Percentiles rank a stretch among this genome's conserved stretches.
Conservation (phyloP, 2,888 invertebrate species). For the Drosophila robusta region DNA sequence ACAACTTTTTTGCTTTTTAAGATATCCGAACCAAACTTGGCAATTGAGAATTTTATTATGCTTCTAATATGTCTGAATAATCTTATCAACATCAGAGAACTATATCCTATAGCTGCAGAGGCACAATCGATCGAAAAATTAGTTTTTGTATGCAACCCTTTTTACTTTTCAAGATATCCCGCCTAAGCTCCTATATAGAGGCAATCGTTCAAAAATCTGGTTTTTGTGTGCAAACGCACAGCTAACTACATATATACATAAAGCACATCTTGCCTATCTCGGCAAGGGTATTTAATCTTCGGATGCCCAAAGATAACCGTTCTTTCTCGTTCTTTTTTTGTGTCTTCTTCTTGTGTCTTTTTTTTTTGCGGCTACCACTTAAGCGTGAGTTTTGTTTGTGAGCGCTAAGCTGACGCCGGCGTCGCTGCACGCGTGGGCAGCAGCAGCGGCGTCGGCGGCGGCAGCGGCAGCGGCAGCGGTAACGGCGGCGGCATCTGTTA, state of each 20-base stretch:
- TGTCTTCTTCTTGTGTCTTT: slow-evolving; percentile 3
- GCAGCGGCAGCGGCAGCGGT: slow-evolving; percentile 1
- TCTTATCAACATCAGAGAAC: too few relatives aligned
- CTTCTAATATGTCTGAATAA: not conserved
- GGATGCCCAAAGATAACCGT: not conserved
- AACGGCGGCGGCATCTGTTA: slow-evolving; percentile 32
- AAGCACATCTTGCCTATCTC: too few relatives aligned
- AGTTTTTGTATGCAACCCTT: too few relatives aligned
- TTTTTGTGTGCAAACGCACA: too few relatives aligned
- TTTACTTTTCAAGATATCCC: too few relatives aligned
- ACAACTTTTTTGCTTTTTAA: not conserved
- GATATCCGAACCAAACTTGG: too few relatives aligned
- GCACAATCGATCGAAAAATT: too few relatives aligned
- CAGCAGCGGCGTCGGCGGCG: slow-evolving; percentile 2
- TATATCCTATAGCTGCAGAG: too few relatives aligned
- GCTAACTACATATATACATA: too few relatives aligned
- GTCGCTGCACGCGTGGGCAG: slow-evolving; percentile 20
- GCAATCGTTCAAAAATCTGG: too few relatives aligned
- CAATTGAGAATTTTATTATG: not conserved
- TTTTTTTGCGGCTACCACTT: slow-evolving; percentile 39
- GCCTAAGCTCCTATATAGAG: too few relatives aligned
- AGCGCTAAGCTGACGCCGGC: slow-evolving; percentile 48
- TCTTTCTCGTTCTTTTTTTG: slow-evolving; percentile 6
- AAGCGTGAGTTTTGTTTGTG: slow-evolving; percentile 59
- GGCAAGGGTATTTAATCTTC: not conserved